Evolutionary conservation across 2,888 invertebrate genomes (phyloP), one percentile per base, ranked within the genome.

Genomic region (Drosophila lutescens): DNA sequence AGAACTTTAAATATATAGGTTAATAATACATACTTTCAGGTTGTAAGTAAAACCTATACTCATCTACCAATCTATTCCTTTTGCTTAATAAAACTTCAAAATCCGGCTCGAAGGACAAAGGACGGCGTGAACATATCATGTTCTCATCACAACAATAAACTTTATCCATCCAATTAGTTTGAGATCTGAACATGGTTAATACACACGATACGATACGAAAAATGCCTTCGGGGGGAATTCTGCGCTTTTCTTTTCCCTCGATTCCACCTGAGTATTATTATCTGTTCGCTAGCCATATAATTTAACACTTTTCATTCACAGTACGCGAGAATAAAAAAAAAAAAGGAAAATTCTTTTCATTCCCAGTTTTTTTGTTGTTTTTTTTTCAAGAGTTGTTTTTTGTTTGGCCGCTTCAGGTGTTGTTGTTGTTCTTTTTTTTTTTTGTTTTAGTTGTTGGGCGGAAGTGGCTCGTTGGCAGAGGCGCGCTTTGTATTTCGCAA

Each of bases 401-500:
- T 51, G 7, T 44, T 34, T 51, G 23, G 23, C 12, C 23, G 12
- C 12, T 23, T 32, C 47, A 15, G 38, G 38, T 38, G 13, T 38
- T 15, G 20, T 12, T 15, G 34, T 17, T 13, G 4, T 55, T 53
- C 8, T 32, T 47, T 41, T 15, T 47, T 50, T 13, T 15, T 30
- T 6, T 32, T 17, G 10, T 32, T 32, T 8, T 15, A n/a, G 71
- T 66, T 74, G 77, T 57, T 55, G 43, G 65, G 73, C 84, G 81
- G 81, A 81, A 78, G 73, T 78, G 71, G 78, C 75, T 80, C 63
- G 78, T 81, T 80, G 79, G 55, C 65, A 43, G 46, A 56, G 67
- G 75, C 75, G 70, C 77, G 49, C 68, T 68, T 58, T 72, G 63
- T 70, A 34, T 62, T 77, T 73, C 40, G 58, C 44, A 9, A 34